Conservation (phyloP, 2,888 invertebrate species). For the Oligia latruncula region DNA sequence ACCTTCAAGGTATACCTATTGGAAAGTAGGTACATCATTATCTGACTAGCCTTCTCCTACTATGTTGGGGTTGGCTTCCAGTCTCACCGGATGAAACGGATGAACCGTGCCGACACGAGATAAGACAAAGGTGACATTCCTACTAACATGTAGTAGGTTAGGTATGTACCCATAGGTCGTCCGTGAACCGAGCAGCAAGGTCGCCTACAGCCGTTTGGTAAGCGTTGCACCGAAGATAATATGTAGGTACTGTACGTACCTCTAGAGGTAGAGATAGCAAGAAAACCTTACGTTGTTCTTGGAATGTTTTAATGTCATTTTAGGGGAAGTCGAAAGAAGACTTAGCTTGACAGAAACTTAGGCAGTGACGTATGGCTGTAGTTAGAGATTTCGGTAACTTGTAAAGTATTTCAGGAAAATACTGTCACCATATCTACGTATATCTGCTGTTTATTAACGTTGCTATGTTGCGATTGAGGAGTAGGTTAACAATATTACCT, state of each 20-base stretch:
- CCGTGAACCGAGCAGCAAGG: slow-evolving; percentile 45
- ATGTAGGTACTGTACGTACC: neutral
- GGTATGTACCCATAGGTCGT: neutral
- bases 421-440: neutral
- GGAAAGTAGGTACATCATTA: neutral
- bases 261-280: slow-evolving; percentile 12
- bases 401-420: neutral
- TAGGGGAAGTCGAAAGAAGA: neutral
- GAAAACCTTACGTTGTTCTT: neutral
- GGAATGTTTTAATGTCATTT: too few species aligned
- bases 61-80: neutral
- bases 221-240: slow-evolving; percentile 36
- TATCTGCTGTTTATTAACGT: neutral
- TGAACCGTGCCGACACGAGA: too few species aligned
- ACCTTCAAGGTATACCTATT: neutral
- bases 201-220: slow-evolving; percentile 22
- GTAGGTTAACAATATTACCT: neutral
- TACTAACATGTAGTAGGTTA: neutral
- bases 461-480: neutral
- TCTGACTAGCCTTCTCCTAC: neutral
- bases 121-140: neutral
- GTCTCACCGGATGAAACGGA: neutral
- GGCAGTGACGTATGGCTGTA: neutral
- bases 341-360: neutral
- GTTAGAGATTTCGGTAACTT: neutral